Conservation (phyloP, 2,797 vertebrate genomes). For the Pangasius macronema region DNA sequence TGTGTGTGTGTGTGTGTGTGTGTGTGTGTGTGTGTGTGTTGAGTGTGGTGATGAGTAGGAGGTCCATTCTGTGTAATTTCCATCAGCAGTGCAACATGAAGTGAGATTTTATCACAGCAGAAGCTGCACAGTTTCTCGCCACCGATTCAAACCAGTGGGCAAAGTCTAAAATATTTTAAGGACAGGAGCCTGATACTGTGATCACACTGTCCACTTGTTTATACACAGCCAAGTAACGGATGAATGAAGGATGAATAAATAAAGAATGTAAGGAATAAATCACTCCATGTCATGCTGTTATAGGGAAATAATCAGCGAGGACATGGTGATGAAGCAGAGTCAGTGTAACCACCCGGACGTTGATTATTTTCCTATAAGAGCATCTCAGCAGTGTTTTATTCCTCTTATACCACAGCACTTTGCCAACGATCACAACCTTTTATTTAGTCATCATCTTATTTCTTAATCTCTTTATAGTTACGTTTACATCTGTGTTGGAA, state of each 20-base stretch:
- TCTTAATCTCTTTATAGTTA: background rate
- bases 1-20: background rate
- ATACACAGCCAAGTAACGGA: background rate
- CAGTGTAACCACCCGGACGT: background rate
- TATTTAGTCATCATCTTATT: background rate
- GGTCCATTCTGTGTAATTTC: slow-evolving; percentile 22
- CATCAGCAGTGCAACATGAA: slow-evolving; percentile 13
- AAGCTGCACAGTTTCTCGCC: background rate
- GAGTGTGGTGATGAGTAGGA: slow-evolving; percentile 3
- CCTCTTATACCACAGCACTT: background rate
- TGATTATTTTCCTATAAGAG: background rate
- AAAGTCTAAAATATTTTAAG: background rate
- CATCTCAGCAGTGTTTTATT: background rate
- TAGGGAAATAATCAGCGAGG: background rate
- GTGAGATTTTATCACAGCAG: slow-evolving; percentile 13
- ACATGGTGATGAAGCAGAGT: background rate
- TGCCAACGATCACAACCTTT: background rate
- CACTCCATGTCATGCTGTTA: background rate
- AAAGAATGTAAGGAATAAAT: background rate
- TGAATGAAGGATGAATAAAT: no score
- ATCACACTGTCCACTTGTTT: background rate
- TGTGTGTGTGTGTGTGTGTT: background rate
- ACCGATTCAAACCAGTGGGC: background rate
- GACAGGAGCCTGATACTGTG: background rate
- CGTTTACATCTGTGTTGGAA: background rate